Base-by-base conservation (phyloP, 2,888 invertebrate genomes). In the Chouioia cunea region DNA sequence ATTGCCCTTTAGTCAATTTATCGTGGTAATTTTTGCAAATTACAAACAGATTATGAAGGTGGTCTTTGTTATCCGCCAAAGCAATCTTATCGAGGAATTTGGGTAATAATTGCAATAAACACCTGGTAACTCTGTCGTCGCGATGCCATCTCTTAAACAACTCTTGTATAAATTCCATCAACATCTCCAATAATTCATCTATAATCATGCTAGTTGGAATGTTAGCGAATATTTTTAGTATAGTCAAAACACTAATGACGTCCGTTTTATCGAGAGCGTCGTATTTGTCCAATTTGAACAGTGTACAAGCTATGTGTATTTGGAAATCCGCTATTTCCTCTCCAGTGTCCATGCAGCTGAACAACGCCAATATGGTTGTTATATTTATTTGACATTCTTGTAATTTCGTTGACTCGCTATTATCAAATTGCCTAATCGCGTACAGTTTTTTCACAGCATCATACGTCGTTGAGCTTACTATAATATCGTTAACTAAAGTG, bases 31-130 rank as follows among this genome's bases (percentile, higher is more conserved):
- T 65, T n/a, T 75, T 68, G 4, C 75, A 74, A 10, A 78, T 65
- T 2, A 60, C 43, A 4, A 73, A 66, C 10, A 76, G 8, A 48
- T 78, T 76, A 10, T 72, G 65, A 4, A 69, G 20, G 16, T 69
- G 53, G 4, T 73, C 58, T 52, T 73, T 56, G 44, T 69, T 59
- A 43, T 73, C 16, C 16, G 43, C 20, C 15, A 27, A 23, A 14
- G 18, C 15, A 22, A 73, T 50, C 62, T 71, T 56, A 60, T 71
- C 53, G 12, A 80, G 70, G 18, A 81, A 77, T 65, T 78, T 75
- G 23, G 85, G 83, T 16, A 86, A 68, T n/a, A 84, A 67, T 27
- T 79, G 73, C 4, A 88, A 75, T 23, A 88, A 74, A 14, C 80
- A 79, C 18, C 80, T 69, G 1, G 83, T 79, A 59, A 80, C 79